phyloP scores from a whole-genome alignment of 1,140 invertebrate genomes.

The Dinoponera quadriceps region DNA sequence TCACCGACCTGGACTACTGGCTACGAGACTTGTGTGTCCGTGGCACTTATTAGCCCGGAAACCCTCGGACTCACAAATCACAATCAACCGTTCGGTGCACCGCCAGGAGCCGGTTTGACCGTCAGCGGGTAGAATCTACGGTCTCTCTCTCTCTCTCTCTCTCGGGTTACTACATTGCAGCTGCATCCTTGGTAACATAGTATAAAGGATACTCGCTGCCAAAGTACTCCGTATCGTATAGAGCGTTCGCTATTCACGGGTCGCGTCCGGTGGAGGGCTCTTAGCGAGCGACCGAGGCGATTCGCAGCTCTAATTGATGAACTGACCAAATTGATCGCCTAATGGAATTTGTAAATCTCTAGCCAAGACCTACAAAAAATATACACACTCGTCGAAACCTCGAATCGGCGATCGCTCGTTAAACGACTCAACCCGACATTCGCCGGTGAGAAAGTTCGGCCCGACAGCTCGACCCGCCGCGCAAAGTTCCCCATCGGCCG shows the following conservation, averaged over 20 bases:
- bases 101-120: background rate
- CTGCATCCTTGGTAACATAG: background rate
- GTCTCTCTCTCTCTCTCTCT: background rate
- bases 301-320: too few species aligned
- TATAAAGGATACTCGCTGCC: conserved; percentile 4
- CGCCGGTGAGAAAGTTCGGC: too few species aligned
- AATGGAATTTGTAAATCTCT: too few species aligned
- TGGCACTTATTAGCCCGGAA: conserved; percentile 28
- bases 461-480: too few species aligned
- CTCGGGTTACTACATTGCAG: background rate
- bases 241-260: background rate
- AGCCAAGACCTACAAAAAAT: too few species aligned
- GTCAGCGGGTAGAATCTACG: conserved; percentile 10
- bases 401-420: too few species aligned
- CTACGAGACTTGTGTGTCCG: background rate
- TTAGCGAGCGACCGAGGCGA: too few species aligned
- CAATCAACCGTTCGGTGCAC: conserved; percentile 16
- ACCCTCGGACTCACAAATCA: conserved; percentile 41
- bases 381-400: too few species aligned
- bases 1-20: conserved; percentile 35
- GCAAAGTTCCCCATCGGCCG: background rate
- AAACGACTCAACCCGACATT: too few species aligned
- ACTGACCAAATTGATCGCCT: too few species aligned
- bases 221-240: background rate
- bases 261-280: too few species aligned